Conservation (phyloP, 2,797 vertebrate genomes). For the Psittacula echo region DNA sequence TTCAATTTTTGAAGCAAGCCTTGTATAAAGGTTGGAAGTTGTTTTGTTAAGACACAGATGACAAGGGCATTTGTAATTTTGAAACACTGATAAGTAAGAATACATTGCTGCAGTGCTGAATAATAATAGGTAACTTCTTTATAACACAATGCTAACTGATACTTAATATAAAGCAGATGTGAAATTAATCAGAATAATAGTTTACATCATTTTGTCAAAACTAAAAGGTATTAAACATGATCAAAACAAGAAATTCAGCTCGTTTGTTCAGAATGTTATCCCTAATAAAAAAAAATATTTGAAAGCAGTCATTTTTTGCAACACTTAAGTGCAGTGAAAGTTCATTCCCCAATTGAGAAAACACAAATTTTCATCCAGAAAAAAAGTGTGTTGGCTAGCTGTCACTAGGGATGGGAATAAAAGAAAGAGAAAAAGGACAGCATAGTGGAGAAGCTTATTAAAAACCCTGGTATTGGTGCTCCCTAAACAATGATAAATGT, state of each 20-base stretch:
- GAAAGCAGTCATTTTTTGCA: background rate
- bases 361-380: background rate
- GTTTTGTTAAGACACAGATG: background rate
- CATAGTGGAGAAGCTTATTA: background rate
- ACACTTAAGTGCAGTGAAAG: background rate
- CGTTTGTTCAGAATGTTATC: background rate
- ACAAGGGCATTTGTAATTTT: background rate
- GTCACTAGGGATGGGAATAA: background rate
- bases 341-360: background rate
- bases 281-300: background rate
- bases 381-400: background rate
- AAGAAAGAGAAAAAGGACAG: background rate
- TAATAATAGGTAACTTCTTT: background rate
- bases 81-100: background rate
- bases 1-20: background rate
- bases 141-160: background rate
- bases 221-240: background rate
- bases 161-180: background rate
- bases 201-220: background rate
- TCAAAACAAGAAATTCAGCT: background rate
- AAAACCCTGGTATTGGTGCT: background rate
- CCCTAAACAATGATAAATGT: background rate
- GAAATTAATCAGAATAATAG: background rate
- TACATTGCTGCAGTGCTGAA: background rate
- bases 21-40: background rate